Evolutionary conservation across 2,797 vertebrate species (phyloP), one percentile per base, ranked within the genome.

Genomic region (Acanthurus tractus): DNA sequence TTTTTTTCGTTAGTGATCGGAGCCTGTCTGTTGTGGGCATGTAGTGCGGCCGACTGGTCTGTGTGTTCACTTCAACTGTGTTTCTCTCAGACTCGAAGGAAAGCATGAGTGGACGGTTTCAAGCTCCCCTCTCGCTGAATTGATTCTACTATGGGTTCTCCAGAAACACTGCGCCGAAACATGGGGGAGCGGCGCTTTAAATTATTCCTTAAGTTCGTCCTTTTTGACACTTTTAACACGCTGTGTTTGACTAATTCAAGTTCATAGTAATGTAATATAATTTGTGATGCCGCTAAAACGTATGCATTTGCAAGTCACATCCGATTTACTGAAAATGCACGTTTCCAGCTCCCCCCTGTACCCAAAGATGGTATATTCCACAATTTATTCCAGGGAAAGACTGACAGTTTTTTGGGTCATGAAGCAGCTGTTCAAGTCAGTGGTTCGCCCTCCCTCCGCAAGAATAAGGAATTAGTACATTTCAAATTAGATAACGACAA

Each of bases 371-470:
- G 94, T 95, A 90, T 90, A 90, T 93, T 95, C 96, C 95, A 96
- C 96, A 96, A 96, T 96, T 96, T 96, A 96, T 96, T 96, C 96
- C 96, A 95, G 95, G 96, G 95, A 96, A 96, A 96, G 96, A 96
- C 96, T 96, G 96, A 96, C 96, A 96, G 96, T 96, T 96, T 96
- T 96, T 96, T 96, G 96, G 96, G 96, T 96, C 96, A 96, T 96
- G 95, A 96, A 96, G 96, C 96, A 96, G 96, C 96, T 96, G 95
- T 96, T 96, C 91, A 94, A 95, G 94, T 95, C 94, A 95, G 89
- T 86, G 92, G 92, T 81, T 90, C 81, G 70, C 58, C 92, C 94
- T 92, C 95, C 95, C 95, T 93, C 95, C 91, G 94, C 92, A 93
- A 93, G 94, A 94, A 95, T 95, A 95, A 93, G 93, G 94, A 96